Evolutionary conservation across 2,888 invertebrate species (phyloP).

Genomic region (Electrophaes corylata): DNA sequence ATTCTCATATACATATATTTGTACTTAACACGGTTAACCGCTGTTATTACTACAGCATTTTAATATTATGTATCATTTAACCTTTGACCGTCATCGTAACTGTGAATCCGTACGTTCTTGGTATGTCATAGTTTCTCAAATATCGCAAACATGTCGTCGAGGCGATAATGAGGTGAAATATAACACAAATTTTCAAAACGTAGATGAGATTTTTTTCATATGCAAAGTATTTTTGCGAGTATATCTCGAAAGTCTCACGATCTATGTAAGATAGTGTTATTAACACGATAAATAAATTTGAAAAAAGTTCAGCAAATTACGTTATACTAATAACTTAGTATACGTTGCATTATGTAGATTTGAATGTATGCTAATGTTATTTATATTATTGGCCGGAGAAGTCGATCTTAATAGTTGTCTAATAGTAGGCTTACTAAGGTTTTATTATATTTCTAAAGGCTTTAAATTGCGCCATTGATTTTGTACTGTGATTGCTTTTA

Average conservation of each 20-base stretch:
- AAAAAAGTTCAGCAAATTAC: neutral
- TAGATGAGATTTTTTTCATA: too few species aligned
- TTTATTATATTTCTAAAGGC: neutral
- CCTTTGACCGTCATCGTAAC: neutral
- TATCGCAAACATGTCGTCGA: neutral
- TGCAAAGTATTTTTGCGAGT: too few species aligned
- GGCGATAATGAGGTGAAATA: neutral
- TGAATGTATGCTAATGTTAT: neutral
- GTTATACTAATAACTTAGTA: neutral
- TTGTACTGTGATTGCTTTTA: neutral
- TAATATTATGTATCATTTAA: slow-evolving; percentile 1
- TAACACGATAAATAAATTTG: neutral
- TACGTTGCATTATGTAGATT: neutral
- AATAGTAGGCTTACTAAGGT: slow-evolving; percentile 4
- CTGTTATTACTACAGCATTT: neutral
- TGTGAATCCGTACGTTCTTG: neutral
- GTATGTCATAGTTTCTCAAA: neutral
- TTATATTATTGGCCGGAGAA: neutral
- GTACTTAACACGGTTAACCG: neutral
- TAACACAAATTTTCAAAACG: neutral
- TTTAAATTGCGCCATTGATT: neutral
- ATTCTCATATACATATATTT: slow-evolving; percentile 20
- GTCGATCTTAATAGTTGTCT: slow-evolving; percentile 9
- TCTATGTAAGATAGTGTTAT: too few species aligned
- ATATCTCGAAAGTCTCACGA: too few species aligned